These are phyloP conservation scores for Hyaena hyaena DNA, from an alignment of 2,113 vertebrate genomes.

Conservation along the genomic window DNA sequence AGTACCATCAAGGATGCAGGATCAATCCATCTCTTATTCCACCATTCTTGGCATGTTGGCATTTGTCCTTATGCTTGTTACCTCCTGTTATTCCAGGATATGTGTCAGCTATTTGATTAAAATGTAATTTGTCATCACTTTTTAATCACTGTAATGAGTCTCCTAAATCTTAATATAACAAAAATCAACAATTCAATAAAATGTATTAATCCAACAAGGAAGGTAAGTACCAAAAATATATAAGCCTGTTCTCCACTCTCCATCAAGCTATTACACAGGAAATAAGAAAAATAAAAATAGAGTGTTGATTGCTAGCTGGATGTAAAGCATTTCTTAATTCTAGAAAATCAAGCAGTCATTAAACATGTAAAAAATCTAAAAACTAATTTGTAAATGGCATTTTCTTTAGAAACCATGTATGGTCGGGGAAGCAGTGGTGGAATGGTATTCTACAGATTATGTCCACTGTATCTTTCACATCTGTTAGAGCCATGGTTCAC, in stretches of 20 bases:
- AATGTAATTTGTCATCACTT: background rate
- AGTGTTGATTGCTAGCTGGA: background rate
- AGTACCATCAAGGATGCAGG: background rate
- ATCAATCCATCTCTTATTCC: background rate
- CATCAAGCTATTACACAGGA: background rate
- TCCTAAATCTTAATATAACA: background rate
- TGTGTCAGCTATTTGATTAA: background rate
- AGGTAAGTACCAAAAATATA: background rate
- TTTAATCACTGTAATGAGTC: background rate
- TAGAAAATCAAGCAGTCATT: background rate
- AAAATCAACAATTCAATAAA: background rate
- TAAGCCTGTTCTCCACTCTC: background rate
- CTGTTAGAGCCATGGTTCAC: background rate
- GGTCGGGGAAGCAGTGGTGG: background rate
- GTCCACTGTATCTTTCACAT: background rate
- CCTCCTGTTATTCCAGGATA: background rate
- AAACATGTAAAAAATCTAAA: background rate
- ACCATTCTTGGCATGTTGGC: background rate
- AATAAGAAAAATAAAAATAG: slow-evolving; percentile 3
- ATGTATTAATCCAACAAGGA: background rate
- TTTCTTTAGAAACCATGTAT: slow-evolving; percentile 38
- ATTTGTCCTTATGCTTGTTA: background rate
- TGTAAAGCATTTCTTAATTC: slow-evolving; percentile 42
- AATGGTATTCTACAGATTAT: background rate
- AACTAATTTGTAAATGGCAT: background rate